Percentiles rank a stretch among this genome's conserved stretches.
These are phyloP conservation scores for Nannoperca australis DNA, from an alignment of 2,797 vertebrate genomes.

Conservation along the genomic window DNA sequence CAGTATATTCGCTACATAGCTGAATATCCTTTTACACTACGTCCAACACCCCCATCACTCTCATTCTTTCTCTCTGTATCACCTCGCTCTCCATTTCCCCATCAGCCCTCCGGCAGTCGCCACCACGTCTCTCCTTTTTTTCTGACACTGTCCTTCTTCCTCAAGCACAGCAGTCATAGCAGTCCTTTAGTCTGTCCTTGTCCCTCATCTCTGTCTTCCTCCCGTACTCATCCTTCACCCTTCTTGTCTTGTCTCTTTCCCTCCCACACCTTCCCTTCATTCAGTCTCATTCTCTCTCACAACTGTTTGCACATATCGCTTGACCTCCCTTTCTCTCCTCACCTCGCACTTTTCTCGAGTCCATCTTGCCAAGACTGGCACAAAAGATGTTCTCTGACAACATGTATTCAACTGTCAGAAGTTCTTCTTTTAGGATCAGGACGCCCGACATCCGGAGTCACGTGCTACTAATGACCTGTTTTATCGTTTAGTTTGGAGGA, in stretches of 20 bases:
- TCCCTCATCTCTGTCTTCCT: conserved; percentile 1
- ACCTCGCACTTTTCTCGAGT: not conserved
- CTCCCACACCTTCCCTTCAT: not conserved
- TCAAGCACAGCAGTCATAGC: too few relatives aligned
- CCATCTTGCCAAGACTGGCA: not conserved
- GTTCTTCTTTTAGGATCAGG: conserved; percentile 1
- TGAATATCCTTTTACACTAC: not conserved
- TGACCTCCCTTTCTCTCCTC: not conserved
- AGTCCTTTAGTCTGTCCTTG: not conserved
- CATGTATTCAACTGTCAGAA: not conserved
- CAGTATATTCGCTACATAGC: not conserved
- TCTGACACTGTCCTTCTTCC: not conserved
- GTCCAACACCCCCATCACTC: not conserved
- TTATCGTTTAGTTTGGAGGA: conserved; percentile 12
- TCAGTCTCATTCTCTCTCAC: not conserved
- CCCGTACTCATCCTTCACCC: not conserved
- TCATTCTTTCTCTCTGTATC: not conserved
- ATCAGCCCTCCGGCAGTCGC: not conserved
- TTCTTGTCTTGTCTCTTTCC: not conserved
- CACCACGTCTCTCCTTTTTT: not conserved
- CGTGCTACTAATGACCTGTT: conserved; percentile 13
- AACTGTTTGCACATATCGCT: too few relatives aligned
- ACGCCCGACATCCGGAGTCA: not conserved
- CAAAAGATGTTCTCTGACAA: not conserved
- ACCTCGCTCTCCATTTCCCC: not conserved